These are phyloP conservation scores for Germaria angustata DNA, from an alignment of 2,888 invertebrate species.

Conservation along the genomic window DNA sequence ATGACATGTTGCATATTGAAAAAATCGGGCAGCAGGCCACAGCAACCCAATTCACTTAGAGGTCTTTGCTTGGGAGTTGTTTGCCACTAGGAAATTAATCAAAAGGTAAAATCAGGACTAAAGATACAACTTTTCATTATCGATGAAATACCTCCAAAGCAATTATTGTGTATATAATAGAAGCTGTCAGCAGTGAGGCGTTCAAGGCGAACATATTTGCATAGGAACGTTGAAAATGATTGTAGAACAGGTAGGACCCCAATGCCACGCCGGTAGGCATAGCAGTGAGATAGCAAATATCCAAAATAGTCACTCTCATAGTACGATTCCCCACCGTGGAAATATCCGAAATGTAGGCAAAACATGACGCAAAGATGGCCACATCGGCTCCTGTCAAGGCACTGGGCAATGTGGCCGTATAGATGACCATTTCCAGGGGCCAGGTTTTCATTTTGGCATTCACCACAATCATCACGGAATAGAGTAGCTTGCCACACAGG, in stretches of 20 bases:
- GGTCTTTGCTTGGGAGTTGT: conserved; percentile 85
- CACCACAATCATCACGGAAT: conserved; percentile 87
- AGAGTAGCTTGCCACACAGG: conserved; percentile 86
- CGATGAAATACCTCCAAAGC: conserved; percentile 81
- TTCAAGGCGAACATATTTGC: conserved; percentile 88
- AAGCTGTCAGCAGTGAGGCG: conserved; percentile 82
- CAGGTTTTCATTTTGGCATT: conserved; percentile 84
- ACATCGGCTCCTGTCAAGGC: conserved; percentile 89
- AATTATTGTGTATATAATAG: conserved; percentile 85
- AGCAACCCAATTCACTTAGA: conserved; percentile 82
- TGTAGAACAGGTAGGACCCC: conserved; percentile 85
- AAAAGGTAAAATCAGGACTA: too few species aligned
- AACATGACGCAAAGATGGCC: conserved; percentile 89
- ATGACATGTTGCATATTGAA: conserved; percentile 86
- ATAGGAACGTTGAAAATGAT: conserved; percentile 84
- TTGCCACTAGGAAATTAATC: conserved; percentile 81
- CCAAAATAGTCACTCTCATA: conserved; percentile 89
- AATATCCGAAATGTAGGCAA: conserved; percentile 90
- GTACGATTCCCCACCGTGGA: conserved; percentile 86
- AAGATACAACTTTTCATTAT: too few species aligned
- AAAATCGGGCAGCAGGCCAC: conserved; percentile 84
- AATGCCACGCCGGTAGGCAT: conserved; percentile 91
- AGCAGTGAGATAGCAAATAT: conserved; percentile 89
- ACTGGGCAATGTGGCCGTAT: conserved; percentile 88
- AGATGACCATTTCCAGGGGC: conserved; percentile 88